phyloP scores from a whole-genome alignment of 2,888 invertebrate genomes.

The Polydrusus cervinus region DNA sequence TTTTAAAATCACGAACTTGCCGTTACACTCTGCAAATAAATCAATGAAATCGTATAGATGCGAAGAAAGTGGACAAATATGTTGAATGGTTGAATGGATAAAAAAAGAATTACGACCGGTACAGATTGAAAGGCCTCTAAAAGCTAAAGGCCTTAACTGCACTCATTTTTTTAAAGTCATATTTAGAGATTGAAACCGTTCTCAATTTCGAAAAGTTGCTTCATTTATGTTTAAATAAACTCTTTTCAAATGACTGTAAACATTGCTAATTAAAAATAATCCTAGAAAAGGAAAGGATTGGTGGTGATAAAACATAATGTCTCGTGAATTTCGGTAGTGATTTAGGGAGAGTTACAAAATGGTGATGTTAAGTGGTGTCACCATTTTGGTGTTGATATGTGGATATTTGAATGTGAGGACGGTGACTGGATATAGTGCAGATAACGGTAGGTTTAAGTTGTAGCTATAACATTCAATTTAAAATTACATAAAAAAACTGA shows the following conservation, averaged over 20 bases:
- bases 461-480: too few relatives aligned
- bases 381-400: conserved; percentile 38
- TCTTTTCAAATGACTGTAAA: conserved; percentile 20
- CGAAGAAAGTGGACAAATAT: background rate
- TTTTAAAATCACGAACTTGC: conserved; percentile 23
- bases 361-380: conserved; percentile 34
- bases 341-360: conserved; percentile 34
- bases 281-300: conserved; percentile 16
- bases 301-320: conserved; percentile 33
- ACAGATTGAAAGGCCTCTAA: background rate
- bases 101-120: background rate
- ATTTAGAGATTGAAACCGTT: background rate
- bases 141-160: background rate
- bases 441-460: conserved; percentile 39
- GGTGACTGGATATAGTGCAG: conserved; percentile 25
- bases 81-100: background rate
- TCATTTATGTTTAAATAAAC: conserved; percentile 16
- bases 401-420: conserved; percentile 34
- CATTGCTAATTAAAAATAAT: conserved; percentile 1
- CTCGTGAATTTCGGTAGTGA: conserved; percentile 50
- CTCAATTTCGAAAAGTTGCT: too few relatives aligned
- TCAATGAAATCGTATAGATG: background rate
- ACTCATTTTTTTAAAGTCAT: too few relatives aligned
- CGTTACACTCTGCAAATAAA: background rate
- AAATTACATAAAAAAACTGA: too few relatives aligned